Percentiles rank a stretch among this genome's conserved stretches.
Conservation (phyloP, 2,797 vertebrate species). For the Rhynchotus rufescens region DNA sequence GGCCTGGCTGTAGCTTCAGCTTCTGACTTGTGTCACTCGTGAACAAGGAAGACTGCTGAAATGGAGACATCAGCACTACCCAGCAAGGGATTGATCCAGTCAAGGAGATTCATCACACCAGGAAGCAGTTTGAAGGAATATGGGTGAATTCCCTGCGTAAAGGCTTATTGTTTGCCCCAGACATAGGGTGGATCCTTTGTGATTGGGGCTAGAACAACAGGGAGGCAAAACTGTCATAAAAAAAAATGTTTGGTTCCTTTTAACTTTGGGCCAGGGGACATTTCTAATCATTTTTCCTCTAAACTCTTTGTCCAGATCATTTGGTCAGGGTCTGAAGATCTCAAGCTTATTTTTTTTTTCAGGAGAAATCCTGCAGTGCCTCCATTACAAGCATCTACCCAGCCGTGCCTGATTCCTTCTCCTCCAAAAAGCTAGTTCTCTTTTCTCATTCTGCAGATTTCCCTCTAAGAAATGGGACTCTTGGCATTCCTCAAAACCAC, state of each 20-base stretch:
- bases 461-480: neutral
- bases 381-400: neutral
- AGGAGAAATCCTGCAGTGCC: neutral
- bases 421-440: neutral
- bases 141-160: neutral
- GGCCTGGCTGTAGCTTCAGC: neutral
- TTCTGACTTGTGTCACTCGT: neutral
- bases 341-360: neutral
- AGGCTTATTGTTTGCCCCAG: neutral
- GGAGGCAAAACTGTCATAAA: too few relatives aligned
- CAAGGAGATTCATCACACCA: neutral
- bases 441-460: neutral
- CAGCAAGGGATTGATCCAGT: neutral
- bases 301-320: neutral
- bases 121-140: neutral
- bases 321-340: neutral
- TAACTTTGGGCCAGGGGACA: fast-evolving
- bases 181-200: neutral
- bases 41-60: neutral
- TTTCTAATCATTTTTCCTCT: neutral
- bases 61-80: neutral
- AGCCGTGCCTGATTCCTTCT: fast-evolving
- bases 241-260: neutral
- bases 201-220: neutral
- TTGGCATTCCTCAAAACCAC: fast-evolving